Conservation (phyloP, 2,888 invertebrate genomes). For the Folsomia candida region DNA sequence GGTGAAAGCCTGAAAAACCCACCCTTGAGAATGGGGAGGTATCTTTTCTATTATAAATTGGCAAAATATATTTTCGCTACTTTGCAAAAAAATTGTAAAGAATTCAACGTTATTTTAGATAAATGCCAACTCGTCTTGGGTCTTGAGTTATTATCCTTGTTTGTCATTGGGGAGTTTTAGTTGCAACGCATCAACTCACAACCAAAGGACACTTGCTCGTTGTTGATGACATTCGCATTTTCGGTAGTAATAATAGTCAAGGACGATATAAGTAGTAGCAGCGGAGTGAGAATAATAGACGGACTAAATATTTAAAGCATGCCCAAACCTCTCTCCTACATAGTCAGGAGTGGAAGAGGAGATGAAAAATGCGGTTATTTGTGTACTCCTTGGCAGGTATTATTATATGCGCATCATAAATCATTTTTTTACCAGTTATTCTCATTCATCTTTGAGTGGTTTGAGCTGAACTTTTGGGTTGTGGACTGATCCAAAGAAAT, state of each 20-base stretch:
- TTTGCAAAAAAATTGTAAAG: too few species aligned
- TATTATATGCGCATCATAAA: slow-evolving; percentile 29
- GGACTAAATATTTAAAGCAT: neutral
- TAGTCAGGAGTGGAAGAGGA: slow-evolving; percentile 8
- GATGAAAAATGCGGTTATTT: slow-evolving; percentile 17
- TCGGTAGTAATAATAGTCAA: slow-evolving; percentile 1
- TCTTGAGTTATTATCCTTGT: neutral
- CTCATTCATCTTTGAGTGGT: neutral
- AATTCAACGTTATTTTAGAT: neutral
- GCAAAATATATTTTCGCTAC: too few species aligned
- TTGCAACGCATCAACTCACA: neutral
- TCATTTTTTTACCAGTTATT: slow-evolving; percentile 18
- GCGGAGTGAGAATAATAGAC: neutral
- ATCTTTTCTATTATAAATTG: too few species aligned
- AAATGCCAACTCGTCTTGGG: neutral
- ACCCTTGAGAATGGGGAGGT: too few species aligned
- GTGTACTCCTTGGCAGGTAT: slow-evolving; percentile 17
- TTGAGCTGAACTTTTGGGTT: neutral
- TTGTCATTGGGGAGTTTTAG: neutral
- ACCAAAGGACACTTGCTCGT: neutral
- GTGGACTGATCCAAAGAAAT: neutral
- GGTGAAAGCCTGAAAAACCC: too few species aligned
- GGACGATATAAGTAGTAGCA: neutral
- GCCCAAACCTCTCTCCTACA: neutral
- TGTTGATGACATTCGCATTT: neutral